Evolutionary conservation across 1,140 invertebrate genomes (phyloP), one percentile per base, ranked within the genome.

Genomic region (Agrilus planipennis): DNA sequence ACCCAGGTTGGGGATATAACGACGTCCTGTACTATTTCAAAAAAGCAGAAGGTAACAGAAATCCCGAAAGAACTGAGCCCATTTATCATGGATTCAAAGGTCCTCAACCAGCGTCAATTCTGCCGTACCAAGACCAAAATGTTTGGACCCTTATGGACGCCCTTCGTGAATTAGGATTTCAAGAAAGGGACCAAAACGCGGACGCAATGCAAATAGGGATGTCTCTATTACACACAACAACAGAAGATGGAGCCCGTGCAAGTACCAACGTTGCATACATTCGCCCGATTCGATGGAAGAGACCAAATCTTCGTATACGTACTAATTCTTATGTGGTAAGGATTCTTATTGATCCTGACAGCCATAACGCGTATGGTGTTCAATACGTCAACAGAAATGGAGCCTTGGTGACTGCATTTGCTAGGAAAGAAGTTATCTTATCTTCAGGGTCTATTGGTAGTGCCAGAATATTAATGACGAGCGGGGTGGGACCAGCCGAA

Each of bases 381-480:
- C 15, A 45, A 14, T 22, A 39, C 9, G 14, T 18, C 21, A 27
- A 29, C 14, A 29, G 10, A 3, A 16, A 28, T 21, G 21, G n/a
- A 29, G 34, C 5, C 25, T 15, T 31, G 1, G 20, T 5, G 22
- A 42, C 12, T 11, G 55, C 69, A 3, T 53, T 52, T n/a, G 69
- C 69, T 0, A 63, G 45, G 22, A 69, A 76, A 41, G 83, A 86
- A 62, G 81, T 86, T 0, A 81, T 86, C 18, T 49, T 89, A 6
- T 72, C 80, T 0, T 81, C 80, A 0, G 84, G 84, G 0, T 72
- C 79, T 1, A 73, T 88, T n/a, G 77, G 72, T 6, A 72, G 74
- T 0, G 82, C 84, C 0, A 81, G 86, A 50, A 49, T 91, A 1
- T 65, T 91, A 20, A 81, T 90, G 79, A 61, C 89, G 0, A 88